These are phyloP conservation scores for Brachycybe producta DNA, from an alignment of 2,888 invertebrate genomes.

Conservation along the genomic window DNA sequence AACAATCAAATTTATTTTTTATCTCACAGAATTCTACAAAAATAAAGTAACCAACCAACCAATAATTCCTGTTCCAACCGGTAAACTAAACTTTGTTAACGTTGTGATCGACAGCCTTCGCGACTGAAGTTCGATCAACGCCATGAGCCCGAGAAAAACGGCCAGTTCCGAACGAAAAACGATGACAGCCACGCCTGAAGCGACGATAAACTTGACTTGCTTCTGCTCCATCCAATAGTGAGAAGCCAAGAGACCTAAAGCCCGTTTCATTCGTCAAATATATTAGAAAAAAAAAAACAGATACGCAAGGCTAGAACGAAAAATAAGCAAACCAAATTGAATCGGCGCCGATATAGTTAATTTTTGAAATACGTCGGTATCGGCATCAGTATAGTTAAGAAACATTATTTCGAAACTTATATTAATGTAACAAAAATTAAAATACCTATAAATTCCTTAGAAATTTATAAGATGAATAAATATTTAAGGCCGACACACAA, in stretches of 20 bases:
- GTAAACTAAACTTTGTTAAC: constrained; percentile 30
- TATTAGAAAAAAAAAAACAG: too few species aligned
- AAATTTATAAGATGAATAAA: too few species aligned
- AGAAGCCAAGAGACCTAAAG: constrained; percentile 71
- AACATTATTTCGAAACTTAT: too few species aligned
- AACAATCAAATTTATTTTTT: constrained; percentile 1
- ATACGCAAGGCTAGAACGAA: too few species aligned
- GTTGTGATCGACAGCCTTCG: constrained; percentile 49
- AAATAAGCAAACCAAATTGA: too few species aligned
- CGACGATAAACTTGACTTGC: constrained; percentile 59
- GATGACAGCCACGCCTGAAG: constrained; percentile 74
- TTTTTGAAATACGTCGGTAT: too few species aligned
- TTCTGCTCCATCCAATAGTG: constrained; percentile 70
- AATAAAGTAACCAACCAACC: constrained; percentile 40
- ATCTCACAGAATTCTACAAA: background rate
- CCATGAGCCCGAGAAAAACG: constrained; percentile 69
- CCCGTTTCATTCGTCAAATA: too few species aligned
- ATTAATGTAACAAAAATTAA: too few species aligned
- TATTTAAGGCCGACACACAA: too few species aligned
- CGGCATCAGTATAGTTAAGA: too few species aligned
- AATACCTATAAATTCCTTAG: too few species aligned
- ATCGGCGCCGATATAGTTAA: too few species aligned
- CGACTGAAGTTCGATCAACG: constrained; percentile 63
- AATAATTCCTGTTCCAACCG: constrained; percentile 33
- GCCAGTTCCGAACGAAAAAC: constrained; percentile 83